phyloP scores from a whole-genome alignment of 2,113 vertebrate genomes.

The Lampris megalopsis region DNA sequence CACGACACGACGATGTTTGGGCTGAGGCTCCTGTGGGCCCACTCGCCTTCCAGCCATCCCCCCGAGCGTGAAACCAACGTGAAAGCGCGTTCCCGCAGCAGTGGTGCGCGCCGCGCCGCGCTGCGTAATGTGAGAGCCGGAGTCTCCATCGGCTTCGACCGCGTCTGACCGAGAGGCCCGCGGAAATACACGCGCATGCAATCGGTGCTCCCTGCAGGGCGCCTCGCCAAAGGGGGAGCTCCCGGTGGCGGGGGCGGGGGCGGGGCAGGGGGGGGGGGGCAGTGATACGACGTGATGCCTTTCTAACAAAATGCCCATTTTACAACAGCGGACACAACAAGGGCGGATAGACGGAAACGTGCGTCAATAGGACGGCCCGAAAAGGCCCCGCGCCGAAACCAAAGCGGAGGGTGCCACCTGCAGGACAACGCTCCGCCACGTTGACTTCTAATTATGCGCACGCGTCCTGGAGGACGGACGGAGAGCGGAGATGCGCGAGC shows the following conservation, averaged over 20 bases:
- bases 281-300: neutral
- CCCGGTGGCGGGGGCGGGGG: too few relatives aligned
- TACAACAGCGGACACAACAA: slow-evolving; percentile 54
- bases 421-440: slow-evolving; percentile 59
- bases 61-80: slow-evolving; percentile 76
- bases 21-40: slow-evolving; percentile 73
- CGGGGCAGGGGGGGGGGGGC: neutral
- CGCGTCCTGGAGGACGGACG: neutral
- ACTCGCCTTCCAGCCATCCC: slow-evolving; percentile 72
- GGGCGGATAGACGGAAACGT: slow-evolving; percentile 56
- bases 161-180: too few relatives aligned
- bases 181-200: too few relatives aligned
- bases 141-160: too few relatives aligned
- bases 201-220: too few relatives aligned
- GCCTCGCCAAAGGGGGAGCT: too few relatives aligned
- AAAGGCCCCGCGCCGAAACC: slow-evolving; percentile 67
- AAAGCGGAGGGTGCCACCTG: slow-evolving; percentile 77
- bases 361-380: slow-evolving; percentile 61
- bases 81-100: too few relatives aligned
- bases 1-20: slow-evolving; percentile 80
- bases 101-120: too few relatives aligned
- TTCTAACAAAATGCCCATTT: slow-evolving; percentile 38
- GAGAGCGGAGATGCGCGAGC: neutral
- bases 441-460: slow-evolving; percentile 24
- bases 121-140: too few relatives aligned